A percentile compares a stretch with the other conserved stretches of the same genome.
Conservation (phyloP, 2,888 invertebrate species). For the Pammene fasciana region DNA sequence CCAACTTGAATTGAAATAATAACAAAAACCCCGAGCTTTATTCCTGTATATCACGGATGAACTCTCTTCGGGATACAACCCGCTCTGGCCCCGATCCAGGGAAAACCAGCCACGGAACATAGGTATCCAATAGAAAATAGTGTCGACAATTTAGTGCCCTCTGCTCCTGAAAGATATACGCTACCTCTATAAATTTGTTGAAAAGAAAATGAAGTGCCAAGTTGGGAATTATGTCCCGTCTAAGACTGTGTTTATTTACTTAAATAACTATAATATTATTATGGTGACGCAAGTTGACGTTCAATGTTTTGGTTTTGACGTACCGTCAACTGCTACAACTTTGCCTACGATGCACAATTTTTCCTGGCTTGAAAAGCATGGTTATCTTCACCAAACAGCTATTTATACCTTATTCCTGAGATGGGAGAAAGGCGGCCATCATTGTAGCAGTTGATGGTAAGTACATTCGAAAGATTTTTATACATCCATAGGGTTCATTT, state of each 20-base stretch:
- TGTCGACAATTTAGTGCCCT: conserved; percentile 23
- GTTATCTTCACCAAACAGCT: too few relatives aligned
- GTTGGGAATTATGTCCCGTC: background rate
- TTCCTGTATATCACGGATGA: conserved; percentile 8
- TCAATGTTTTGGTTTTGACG: too few relatives aligned
- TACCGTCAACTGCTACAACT: too few relatives aligned
- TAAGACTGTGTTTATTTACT: background rate
- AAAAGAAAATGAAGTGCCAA: conserved; percentile 12
- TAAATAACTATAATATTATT: too few relatives aligned
- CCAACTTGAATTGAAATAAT: background rate
- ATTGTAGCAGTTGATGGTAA: too few relatives aligned
- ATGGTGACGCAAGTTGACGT: too few relatives aligned
- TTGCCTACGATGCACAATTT: too few relatives aligned
- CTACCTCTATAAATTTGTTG: conserved; percentile 20
- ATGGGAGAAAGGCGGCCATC: too few relatives aligned
- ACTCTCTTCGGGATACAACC: conserved; percentile 14
- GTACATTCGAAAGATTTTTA: too few relatives aligned
- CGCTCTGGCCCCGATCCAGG: conserved; percentile 35
- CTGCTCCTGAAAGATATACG: conserved; percentile 24
- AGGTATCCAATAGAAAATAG: conserved; percentile 28
- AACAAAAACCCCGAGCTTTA: background rate
- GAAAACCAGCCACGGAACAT: conserved; percentile 28
- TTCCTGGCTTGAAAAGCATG: too few relatives aligned
- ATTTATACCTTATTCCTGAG: too few relatives aligned
- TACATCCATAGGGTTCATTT: too few relatives aligned